A percentile compares a stretch with the other conserved stretches of the same genome.
phyloP scores from a whole-genome alignment of 2,888 invertebrate genomes.

The Uloborus plumipes region DNA sequence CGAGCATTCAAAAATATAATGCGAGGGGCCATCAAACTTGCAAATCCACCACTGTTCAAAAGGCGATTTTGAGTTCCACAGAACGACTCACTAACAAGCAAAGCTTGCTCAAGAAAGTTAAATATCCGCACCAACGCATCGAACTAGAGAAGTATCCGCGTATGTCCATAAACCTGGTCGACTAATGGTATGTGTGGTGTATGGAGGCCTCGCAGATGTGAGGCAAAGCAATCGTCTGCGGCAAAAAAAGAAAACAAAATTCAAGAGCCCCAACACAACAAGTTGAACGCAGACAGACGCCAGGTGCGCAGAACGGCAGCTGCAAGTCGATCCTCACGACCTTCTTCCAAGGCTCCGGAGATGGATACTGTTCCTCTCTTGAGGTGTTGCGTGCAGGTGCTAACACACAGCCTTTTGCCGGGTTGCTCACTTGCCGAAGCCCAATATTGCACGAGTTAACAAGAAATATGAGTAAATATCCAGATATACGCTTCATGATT shows the following conservation, averaged over 20 bases:
- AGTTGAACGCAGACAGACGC: conserved; percentile 59
- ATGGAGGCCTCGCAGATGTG: conserved; percentile 34
- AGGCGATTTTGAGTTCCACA: no score
- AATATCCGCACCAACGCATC: no score
- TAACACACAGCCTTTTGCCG: neutral
- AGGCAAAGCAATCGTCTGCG: conserved; percentile 11
- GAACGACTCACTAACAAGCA: no score
- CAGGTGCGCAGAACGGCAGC: conserved; percentile 34
- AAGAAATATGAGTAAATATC: no score
- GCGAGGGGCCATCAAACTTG: no score
- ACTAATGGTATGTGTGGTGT: conserved; percentile 36
- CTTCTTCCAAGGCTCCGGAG: conserved; percentile 40
- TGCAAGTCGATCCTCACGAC: conserved; percentile 31
- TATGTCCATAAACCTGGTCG: neutral
- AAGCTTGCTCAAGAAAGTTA: no score
- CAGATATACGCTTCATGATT: no score
- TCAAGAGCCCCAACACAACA: conserved; percentile 44
- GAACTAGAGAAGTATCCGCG: no score
- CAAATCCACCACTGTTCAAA: no score
- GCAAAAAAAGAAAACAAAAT: conserved; percentile 5
- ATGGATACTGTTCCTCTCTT: neutral
- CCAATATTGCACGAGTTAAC: no score
- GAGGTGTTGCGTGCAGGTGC: conserved; percentile 40
- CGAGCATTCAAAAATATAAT: no score
- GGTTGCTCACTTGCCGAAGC: neutral